Conservation (phyloP, 2,113 vertebrate genomes). For the Burhinus oedicnemus region DNA sequence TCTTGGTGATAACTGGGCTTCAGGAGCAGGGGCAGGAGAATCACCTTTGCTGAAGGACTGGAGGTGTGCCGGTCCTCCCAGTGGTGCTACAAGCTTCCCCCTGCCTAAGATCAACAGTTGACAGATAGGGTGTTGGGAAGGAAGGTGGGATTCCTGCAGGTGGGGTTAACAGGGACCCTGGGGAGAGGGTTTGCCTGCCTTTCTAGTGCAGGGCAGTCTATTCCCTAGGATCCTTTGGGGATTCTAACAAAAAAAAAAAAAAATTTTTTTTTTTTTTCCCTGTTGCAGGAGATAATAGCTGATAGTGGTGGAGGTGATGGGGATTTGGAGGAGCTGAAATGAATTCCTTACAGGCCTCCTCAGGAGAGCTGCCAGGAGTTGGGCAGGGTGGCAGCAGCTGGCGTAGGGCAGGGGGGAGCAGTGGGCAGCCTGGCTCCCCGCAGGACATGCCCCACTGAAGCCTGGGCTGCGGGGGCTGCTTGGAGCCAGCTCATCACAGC, state of each 20-base stretch:
- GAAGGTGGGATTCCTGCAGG: background rate
- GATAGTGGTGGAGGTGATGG: background rate
- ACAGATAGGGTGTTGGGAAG: background rate
- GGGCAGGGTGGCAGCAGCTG: background rate
- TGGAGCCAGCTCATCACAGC: background rate
- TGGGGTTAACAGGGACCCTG: background rate
- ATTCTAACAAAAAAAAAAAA: background rate
- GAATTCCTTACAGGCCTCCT: background rate
- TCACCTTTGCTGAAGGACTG: background rate
- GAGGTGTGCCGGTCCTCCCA: background rate
- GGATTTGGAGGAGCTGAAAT: background rate
- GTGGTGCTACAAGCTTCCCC: background rate
- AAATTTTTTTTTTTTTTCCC: background rate
- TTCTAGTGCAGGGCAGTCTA: background rate
- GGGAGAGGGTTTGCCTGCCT: background rate
- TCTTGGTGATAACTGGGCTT: background rate
- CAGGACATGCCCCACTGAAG: background rate
- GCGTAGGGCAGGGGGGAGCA: background rate
- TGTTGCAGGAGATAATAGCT: background rate
- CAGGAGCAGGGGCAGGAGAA: background rate
- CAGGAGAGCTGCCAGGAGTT: background rate
- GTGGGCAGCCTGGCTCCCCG: background rate
- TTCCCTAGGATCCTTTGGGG: background rate
- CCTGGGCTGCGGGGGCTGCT: background rate
- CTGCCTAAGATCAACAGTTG: accelerated